Base-by-base conservation (phyloP, 1,140 invertebrate genomes). In the Hirudo medicinalis region DNA sequence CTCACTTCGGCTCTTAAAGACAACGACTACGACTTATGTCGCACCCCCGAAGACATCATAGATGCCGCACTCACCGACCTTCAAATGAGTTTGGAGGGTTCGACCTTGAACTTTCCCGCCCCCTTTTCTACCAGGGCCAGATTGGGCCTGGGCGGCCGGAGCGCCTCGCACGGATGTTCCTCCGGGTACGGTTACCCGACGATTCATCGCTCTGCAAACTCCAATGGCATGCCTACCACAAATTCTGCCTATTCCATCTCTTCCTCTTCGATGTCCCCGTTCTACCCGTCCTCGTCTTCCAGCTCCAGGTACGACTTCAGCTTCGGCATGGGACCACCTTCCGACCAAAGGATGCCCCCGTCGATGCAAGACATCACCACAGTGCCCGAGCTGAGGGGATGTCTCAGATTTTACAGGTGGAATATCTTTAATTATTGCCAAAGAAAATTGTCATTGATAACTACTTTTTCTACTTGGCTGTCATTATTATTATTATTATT, bases 21-120 rank as follows among this genome's bases (percentile, higher is more conserved):
- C 43, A 17, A 49, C 13, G 43, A 49, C 43, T 49, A 49, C 43
- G 43, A 49, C 43, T 49, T 49, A 9, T 49, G 43, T 49, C 15
- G 67, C 25, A 78, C 22, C 80, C 43, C 78, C 43, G 84, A 86
- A 67, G 93, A 97, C 78, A 87, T 88, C 75, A 93, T 97, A 72
- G 94, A 96, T 77, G 88, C 91, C 9, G 91, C 93, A n/a, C 82
- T 97, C 19, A 91, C 88, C 72, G 91, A 95, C 79, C 85, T 97
- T n/a, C 90, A 94, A 79, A 89, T 90, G 32, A 90, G 89, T n/a
- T 81, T 94, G 29, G 91, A 80, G 67, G 79, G 79, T n/a, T 75
- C 76, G 25, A 73, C 75, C 20, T 70, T 78, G n/a, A 49, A 77
- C 78, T 5, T 74, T 76, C 20, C 73, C 78, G 25, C 76, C 5